A percentile compares a stretch with the other conserved stretches of the same genome.
Conservation (phyloP, 2,797 vertebrate species). For the Phrynocephalus forsythii region DNA sequence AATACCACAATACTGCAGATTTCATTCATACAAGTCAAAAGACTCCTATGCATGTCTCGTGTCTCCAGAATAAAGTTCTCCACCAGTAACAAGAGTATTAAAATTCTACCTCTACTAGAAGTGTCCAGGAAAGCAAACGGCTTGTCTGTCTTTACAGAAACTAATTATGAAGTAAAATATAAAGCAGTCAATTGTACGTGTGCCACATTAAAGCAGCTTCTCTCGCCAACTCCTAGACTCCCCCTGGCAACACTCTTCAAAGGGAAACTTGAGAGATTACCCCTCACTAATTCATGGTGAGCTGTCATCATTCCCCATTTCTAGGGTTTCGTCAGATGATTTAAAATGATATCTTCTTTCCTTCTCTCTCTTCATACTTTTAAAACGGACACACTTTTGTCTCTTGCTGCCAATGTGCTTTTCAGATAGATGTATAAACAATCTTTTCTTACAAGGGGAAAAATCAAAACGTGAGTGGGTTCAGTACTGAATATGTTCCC, state of each 20-base stretch:
- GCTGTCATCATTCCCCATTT: background rate
- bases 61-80: background rate
- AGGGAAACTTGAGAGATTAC: background rate
- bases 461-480: background rate
- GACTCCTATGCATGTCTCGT: background rate
- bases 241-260: background rate
- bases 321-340: background rate
- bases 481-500: background rate
- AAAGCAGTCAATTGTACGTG: background rate
- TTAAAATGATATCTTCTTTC: background rate
- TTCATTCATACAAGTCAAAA: background rate
- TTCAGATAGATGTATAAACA: background rate
- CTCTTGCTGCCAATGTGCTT: background rate
- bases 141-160: slow-evolving; percentile 10
- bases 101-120: slow-evolving; percentile 3
- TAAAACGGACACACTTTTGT: background rate
- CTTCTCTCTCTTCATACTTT: background rate
- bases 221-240: background rate
- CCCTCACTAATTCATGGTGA: background rate
- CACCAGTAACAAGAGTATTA: slow-evolving; percentile 7
- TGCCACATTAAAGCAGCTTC: background rate
- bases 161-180: slow-evolving; percentile 22
- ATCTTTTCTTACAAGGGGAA: background rate
- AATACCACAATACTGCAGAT: background rate
- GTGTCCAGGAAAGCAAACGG: slow-evolving; percentile 12